Conservation (phyloP, 2,113 vertebrate genomes). For the Tachysurus fulvidraco region DNA sequence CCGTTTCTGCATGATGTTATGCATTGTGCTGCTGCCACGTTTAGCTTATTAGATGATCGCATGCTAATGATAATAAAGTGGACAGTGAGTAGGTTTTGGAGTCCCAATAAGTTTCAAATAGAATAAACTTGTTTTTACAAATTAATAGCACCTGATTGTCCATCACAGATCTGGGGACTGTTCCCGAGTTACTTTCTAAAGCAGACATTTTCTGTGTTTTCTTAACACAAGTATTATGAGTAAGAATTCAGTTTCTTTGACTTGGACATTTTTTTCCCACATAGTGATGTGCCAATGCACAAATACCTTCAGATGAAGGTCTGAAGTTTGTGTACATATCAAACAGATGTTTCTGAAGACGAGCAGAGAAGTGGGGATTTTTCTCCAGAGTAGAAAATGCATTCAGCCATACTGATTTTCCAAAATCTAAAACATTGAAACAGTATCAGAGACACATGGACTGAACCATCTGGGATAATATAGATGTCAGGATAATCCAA, state of each 20-base stretch:
- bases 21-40: too few species aligned
- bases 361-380: constrained; percentile 46
- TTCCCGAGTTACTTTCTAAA: background rate
- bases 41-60: too few species aligned
- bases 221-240: background rate
- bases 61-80: too few species aligned
- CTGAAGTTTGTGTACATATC: background rate
- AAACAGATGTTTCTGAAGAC: constrained; percentile 2
- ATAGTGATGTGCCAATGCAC: background rate
- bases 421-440: constrained; percentile 32
- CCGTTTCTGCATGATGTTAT: too few species aligned
- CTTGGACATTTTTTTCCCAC: background rate
- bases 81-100: background rate
- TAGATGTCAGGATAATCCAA: background rate
- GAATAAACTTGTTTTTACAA: constrained; percentile 3
- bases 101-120: background rate
- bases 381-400: constrained; percentile 21
- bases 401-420: constrained; percentile 7
- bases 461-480: background rate
- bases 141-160: background rate
- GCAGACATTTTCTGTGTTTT: background rate
- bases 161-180: background rate
- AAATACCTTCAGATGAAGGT: background rate
- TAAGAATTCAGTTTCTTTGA: background rate
- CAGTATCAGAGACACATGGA: background rate